These are phyloP conservation scores for Eupithecia exiguata DNA, from an alignment of 2,888 invertebrate species.

Conservation along the genomic window DNA sequence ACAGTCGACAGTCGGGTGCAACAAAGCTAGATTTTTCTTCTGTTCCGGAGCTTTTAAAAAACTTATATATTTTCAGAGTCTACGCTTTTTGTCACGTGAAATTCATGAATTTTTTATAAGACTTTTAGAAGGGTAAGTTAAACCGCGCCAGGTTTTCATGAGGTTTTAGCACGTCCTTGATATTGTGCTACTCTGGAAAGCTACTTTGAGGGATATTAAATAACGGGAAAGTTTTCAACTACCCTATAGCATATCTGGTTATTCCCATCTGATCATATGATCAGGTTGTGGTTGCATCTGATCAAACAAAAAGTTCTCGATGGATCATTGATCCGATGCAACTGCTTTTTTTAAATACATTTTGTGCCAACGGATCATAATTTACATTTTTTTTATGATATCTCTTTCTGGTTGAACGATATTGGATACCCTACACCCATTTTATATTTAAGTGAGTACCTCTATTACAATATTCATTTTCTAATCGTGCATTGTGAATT, in stretches of 20 bases:
- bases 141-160: constrained; percentile 43
- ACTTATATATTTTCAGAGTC: constrained; percentile 53
- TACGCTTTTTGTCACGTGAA: constrained; percentile 53
- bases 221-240: not conserved
- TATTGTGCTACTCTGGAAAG: not conserved
- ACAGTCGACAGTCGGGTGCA: constrained; percentile 72
- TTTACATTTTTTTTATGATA: not conserved
- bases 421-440: not conserved
- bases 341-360: too few species aligned
- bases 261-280: too few species aligned
- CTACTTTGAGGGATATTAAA: not conserved
- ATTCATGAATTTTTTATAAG: constrained; percentile 54
- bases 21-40: constrained; percentile 72
- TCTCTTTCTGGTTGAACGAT: not conserved
- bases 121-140: constrained; percentile 55
- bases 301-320: too few species aligned
- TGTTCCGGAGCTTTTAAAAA: constrained; percentile 52
- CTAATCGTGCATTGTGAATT: not conserved
- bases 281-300: too few species aligned
- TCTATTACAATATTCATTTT: too few species aligned
- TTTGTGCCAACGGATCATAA: too few species aligned
- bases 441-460: not conserved
- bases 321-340: too few species aligned
- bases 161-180: constrained; percentile 22
- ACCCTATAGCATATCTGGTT: too few species aligned